Evolutionary conservation across 2,888 invertebrate species (phyloP).

Genomic region (Leptura quadrifasciata): DNA sequence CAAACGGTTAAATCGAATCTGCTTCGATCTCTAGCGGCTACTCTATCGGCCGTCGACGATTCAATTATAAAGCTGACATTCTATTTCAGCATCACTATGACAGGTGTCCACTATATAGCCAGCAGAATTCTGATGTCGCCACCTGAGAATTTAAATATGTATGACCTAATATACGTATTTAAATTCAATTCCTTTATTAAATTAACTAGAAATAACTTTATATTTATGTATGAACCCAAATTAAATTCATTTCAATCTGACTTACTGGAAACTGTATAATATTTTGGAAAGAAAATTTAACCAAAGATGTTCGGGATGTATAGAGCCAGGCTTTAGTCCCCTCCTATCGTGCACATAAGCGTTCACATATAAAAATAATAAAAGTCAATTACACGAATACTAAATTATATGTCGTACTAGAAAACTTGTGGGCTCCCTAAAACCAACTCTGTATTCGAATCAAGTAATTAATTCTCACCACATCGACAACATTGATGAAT

Average conservation of each 20-base stretch:
- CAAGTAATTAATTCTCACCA: too few relatives aligned
- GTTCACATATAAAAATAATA: too few relatives aligned
- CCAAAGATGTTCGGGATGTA: background rate
- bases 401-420: too few relatives aligned
- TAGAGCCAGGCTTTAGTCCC: too few relatives aligned
- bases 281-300: background rate
- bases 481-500: too few relatives aligned
- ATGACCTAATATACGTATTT: slow-evolving; percentile 20
- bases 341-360: too few relatives aligned
- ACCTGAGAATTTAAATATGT: slow-evolving; percentile 49
- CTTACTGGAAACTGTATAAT: background rate
- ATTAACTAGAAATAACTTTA: slow-evolving; percentile 5
- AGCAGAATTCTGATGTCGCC: slow-evolving; percentile 41
- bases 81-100: slow-evolving; percentile 63
- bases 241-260: background rate
- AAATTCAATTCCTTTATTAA: slow-evolving; percentile 23
- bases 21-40: slow-evolving; percentile 69
- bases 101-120: slow-evolving; percentile 58
- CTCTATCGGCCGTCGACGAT: slow-evolving; percentile 63
- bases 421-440: too few relatives aligned
- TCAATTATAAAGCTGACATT: slow-evolving; percentile 67
- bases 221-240: background rate
- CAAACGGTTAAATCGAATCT: slow-evolving; percentile 71
- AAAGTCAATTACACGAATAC: too few relatives aligned
- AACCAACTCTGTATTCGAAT: too few relatives aligned